Evolutionary conservation across 2,888 invertebrate genomes (phyloP).

Genomic region (Acanthosoma haemorrhoidale): DNA sequence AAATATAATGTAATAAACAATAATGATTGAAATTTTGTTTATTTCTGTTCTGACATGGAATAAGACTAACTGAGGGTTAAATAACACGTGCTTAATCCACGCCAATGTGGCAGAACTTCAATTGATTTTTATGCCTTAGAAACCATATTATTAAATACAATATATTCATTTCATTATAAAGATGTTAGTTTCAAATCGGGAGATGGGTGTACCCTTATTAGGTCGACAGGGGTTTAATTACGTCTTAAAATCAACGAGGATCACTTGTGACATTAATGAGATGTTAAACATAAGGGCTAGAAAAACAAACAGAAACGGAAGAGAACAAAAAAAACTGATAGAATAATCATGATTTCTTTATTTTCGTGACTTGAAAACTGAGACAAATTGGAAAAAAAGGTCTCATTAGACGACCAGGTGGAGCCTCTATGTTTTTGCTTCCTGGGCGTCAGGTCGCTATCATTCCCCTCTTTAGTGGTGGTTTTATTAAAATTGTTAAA

Average conservation of each 20-base stretch:
- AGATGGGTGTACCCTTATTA: too few species aligned
- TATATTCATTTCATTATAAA: too few species aligned
- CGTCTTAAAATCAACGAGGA: neutral
- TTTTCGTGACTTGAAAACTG: neutral
- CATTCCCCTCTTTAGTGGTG: neutral
- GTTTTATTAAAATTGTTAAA: neutral
- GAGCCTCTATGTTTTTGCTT: neutral
- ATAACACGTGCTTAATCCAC: too few species aligned
- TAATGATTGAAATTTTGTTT: too few species aligned
- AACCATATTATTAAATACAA: too few species aligned
- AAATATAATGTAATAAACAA: too few species aligned
- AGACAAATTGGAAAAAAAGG: neutral
- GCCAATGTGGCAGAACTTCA: too few species aligned
- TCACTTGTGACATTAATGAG: neutral
- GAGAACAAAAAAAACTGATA: neutral
- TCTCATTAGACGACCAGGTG: neutral
- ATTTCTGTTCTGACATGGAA: too few species aligned
- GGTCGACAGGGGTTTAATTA: neutral
- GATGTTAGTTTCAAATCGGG: too few species aligned
- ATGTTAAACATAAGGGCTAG: neutral
- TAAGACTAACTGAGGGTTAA: too few species aligned
- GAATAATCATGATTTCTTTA: slow-evolving; percentile 8
- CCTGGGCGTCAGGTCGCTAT: neutral
- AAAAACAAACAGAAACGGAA: neutral
- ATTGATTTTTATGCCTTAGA: too few species aligned